Evolutionary conservation across 2,113 vertebrate genomes (phyloP).

Genomic region (Aleadryas rufinucha): DNA sequence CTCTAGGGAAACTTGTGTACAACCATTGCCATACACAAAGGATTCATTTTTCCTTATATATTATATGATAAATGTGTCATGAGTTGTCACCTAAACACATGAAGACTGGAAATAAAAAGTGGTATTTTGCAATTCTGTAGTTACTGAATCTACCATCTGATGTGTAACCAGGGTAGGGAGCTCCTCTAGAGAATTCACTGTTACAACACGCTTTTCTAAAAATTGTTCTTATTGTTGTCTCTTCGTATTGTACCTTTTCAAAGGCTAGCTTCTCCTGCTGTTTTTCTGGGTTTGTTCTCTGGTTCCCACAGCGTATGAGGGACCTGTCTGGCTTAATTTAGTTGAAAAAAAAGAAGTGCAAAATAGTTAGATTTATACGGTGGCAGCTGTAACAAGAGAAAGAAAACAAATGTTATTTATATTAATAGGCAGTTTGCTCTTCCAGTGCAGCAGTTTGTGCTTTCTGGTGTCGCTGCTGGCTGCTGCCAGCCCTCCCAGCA

Average conservation of each 20-base stretch:
- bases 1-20: background rate
- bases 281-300: background rate
- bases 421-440: background rate
- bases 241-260: background rate
- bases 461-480: background rate
- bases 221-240: background rate
- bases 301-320: background rate
- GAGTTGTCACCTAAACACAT: background rate
- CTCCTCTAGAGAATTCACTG: background rate
- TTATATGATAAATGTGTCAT: background rate
- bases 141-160: background rate
- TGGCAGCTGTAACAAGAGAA: constrained; percentile 2
- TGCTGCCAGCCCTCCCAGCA: background rate
- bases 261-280: background rate
- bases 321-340: background rate
- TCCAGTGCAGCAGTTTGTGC: background rate
- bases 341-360: background rate
- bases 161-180: background rate
- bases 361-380: background rate
- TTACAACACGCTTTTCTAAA: background rate
- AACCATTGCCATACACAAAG: background rate
- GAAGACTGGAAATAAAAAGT: background rate
- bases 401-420: constrained; percentile 16
- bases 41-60: background rate
- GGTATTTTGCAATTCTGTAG: background rate